Evolutionary conservation across 1,140 invertebrate genomes (phyloP), one percentile per base, ranked within the genome.

Genomic region (Brachionus calyciflorus): DNA sequence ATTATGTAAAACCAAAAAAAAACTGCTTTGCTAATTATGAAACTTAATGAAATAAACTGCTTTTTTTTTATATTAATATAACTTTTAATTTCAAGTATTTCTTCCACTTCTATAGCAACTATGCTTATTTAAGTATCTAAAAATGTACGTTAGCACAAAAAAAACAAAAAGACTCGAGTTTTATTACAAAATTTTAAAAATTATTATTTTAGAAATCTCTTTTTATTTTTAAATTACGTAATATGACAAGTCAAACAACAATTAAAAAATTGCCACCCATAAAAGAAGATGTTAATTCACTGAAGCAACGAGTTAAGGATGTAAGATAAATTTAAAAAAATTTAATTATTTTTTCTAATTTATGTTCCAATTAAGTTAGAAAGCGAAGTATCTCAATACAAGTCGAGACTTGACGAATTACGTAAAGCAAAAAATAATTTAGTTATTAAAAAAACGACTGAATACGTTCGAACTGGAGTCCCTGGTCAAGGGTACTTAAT

Each of bases 401-500:
- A 73, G 19, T 55, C 46, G 21, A 49, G 69, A 73, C 46, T 73
- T 12, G 69, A 73, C 21, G 69, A 73, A 28, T 49, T 73, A 19
- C 14, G 69, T 33, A 73, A 73, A 24, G 69, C 69, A 7, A 73
- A 73, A 26, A 73, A 73, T 37, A 73, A 73, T 41, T 19, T 73
- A 9, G 40, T 73, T 19, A 73, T 73, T 21, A 73, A 73, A 30
- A 73, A 73, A 49, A 73, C 69, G 2, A 73, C 69, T 33, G 69
- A 73, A 24, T 73, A 73, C 41, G 69, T 73, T n/a, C 49, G 51
- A 73, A 51, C 69, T 0, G 69, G 51, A 9, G n/a, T 19, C 3
- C 46, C 69, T 19, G 46, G 7, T 26, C 37, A 40, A 24, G 46
- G 44, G 69, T 73, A 73, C 28, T 44, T 26, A 44, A 21, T 30